Evolutionary conservation across 2,113 vertebrate genomes (phyloP).

Genomic region (Sebastes fasciatus): DNA sequence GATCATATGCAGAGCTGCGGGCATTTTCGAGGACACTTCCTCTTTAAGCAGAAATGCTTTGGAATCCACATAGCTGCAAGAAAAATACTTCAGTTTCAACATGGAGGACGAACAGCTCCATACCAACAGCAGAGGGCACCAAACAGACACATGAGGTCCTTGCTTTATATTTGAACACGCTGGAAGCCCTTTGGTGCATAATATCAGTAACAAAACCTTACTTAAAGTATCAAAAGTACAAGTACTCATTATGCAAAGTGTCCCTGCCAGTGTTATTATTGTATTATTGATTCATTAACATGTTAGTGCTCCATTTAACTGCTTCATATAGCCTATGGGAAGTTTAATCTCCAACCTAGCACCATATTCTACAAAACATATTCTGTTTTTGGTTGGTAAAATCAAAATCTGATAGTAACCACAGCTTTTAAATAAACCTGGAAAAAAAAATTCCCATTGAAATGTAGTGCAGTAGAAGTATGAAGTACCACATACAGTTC

Average conservation of each 20-base stretch:
- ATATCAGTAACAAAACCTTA: neutral
- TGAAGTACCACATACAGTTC: neutral
- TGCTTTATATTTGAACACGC: neutral
- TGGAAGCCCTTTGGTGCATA: neutral
- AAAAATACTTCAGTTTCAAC: neutral
- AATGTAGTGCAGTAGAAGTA: neutral
- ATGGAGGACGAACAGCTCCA: neutral
- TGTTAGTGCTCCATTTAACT: neutral
- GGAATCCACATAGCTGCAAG: neutral
- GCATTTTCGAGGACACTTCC: constrained; percentile 27
- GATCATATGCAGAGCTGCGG: constrained; percentile 34
- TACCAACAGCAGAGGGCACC: constrained; percentile 20
- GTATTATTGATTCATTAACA: neutral
- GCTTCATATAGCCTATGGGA: neutral
- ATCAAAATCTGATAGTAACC: neutral
- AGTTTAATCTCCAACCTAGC: neutral
- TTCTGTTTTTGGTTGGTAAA: neutral
- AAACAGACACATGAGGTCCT: neutral
- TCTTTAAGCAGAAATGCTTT: constrained; percentile 18
- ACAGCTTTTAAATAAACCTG: neutral
- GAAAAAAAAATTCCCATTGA: neutral
- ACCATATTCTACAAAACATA: neutral
- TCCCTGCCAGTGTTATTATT: neutral
- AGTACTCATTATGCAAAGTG: neutral
- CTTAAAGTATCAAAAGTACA: neutral